phyloP scores from a whole-genome alignment of 2,113 vertebrate species.

The Ophthalmolycus amberensis region DNA sequence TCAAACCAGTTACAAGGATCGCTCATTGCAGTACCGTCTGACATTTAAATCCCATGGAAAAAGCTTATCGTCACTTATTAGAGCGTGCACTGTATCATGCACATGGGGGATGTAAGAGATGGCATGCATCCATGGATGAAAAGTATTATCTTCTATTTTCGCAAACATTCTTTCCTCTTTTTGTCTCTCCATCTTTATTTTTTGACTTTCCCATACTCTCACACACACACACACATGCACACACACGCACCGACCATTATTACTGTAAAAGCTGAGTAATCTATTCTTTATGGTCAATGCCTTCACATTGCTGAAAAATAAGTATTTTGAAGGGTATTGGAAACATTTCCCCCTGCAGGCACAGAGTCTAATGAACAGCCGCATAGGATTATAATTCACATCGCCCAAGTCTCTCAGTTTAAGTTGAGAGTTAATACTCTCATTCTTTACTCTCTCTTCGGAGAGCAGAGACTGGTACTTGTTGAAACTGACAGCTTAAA shows the following conservation, averaged over 20 bases:
- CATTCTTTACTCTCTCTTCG: conserved; percentile 67
- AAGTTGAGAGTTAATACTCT: conserved; percentile 72
- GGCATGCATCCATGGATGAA: conserved; percentile 38
- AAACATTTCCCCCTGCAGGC: conserved; percentile 75
- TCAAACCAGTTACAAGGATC: not conserved
- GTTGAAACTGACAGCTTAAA: conserved; percentile 75
- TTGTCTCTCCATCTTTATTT: not conserved
- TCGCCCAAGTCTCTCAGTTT: conserved; percentile 63
- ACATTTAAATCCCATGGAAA: conserved; percentile 32
- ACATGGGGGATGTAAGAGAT: conserved; percentile 13
- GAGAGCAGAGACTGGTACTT: conserved; percentile 60
- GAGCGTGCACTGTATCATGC: not conserved
- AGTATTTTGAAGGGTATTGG: conserved; percentile 73
- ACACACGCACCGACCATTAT: conserved; percentile 31
- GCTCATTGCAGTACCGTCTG: not conserved
- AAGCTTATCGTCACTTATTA: conserved; percentile 26
- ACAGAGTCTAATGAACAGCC: conserved; percentile 75
- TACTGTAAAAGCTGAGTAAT: conserved; percentile 69
- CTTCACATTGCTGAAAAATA: conserved; percentile 67
- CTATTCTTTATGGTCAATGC: conserved; percentile 74
- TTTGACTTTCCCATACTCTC: not conserved
- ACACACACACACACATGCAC: not conserved
- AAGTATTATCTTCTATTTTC: conserved; percentile 45
- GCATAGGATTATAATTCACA: conserved; percentile 74
- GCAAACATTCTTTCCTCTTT: conserved; percentile 33